Conservation (phyloP, 2,797 vertebrate genomes). For the Gallinago stenura region DNA sequence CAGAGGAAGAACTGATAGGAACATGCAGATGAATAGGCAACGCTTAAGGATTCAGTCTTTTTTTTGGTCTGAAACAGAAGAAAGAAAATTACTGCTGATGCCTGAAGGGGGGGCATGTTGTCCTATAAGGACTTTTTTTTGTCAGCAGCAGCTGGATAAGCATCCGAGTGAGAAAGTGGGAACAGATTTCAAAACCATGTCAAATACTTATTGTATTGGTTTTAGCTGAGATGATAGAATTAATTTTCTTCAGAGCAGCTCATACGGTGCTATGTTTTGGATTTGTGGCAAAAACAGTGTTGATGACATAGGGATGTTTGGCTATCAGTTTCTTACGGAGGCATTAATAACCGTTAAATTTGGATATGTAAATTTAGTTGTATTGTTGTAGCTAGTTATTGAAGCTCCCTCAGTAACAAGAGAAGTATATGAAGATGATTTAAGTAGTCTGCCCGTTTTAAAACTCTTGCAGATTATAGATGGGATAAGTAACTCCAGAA, state of each 20-base stretch:
- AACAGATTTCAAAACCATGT: background rate
- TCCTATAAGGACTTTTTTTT: background rate
- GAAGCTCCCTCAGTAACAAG: background rate
- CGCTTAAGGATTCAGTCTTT: background rate
- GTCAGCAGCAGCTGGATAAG: background rate
- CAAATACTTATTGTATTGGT: background rate
- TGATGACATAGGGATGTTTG: background rate
- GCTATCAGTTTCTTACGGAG: background rate
- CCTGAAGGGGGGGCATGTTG: background rate
- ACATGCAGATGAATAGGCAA: background rate
- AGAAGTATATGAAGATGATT: background rate
- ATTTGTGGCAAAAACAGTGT: background rate
- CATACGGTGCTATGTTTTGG: background rate
- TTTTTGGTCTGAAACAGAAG: background rate
- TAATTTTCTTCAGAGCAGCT: background rate
- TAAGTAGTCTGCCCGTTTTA: background rate
- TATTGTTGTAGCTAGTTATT: background rate
- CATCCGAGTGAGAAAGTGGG: background rate
- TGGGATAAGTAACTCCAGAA: background rate
- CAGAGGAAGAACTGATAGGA: background rate
- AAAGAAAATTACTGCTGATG: background rate
- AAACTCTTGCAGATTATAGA: background rate
- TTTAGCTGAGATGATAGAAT: background rate
- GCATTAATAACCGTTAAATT: background rate
- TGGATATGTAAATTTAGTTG: background rate